Base-by-base conservation (phyloP, 1,140 invertebrate genomes). In the Wasmannia auropunctata region DNA sequence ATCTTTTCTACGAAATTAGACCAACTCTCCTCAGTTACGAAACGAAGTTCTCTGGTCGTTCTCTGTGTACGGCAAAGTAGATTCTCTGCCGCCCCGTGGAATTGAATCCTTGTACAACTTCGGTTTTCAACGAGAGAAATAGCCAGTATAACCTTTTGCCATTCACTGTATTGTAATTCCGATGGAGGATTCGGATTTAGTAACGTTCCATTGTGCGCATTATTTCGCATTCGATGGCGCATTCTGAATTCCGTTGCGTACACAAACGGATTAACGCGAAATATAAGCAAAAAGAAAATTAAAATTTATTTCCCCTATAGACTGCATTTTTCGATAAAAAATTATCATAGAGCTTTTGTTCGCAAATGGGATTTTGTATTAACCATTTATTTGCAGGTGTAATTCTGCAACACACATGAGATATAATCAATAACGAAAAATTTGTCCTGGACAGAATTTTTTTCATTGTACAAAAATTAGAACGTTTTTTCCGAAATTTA, bases 1-100 rank as follows among this genome's bases (percentile, higher is more conserved):
- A 91, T 91, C 90, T 91, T 88, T 83, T 86, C 70, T 62, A 22
- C 25, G 46, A 58, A 91, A 91, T 91, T 91, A 91, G 88, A 88
- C 75, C 74, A 86, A 91, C 60, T 87, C 80, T 89, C 85, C 74
- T 46, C 54, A 89, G 51, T 67, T 60, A 22, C n/a, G 54, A 28
- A 87, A 85, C 60, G 54, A 76, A 75, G 31, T 81, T 91, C 40
- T 40, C 58, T 25, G n/a, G 54, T 10, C 14, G 46, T 80, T 51
- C 62, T 80, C 49, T 69, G 75, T 56, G 80, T 72, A 19, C 25
- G 58, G 62, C 74, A 87, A 85, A 86, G 75, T 76, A 85, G 72
- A 75, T 87, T 86, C 56, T 7, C 25, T 51, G 28, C 37, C 56
- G 28, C 10, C 46, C 49, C 22, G 19, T 84, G 65, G 86, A 90